Base-by-base conservation (phyloP, 2,797 vertebrate species). In the Malurus leucopterus region DNA sequence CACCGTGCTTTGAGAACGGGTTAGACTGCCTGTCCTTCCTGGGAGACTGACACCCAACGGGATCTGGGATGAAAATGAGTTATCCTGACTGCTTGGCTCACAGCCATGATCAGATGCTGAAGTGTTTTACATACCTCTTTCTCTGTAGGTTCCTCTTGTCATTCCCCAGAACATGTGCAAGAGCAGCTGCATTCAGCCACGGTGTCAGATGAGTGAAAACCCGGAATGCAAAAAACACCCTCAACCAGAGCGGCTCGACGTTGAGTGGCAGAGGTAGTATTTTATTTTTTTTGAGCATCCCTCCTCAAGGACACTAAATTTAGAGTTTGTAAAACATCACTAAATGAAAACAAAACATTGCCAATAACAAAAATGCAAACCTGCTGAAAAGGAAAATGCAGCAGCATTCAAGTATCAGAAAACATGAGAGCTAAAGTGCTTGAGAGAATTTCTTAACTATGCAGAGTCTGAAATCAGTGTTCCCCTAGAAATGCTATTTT, bases 261-360 rank as follows among this genome's bases (percentile, higher is more conserved):
- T 63, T 50, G 69, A 96, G 88, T 90, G 90, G 94, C 93, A 96
- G 96, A 96, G 95, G 95, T 96, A 96, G 96, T 93, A 86, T 90
- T 96, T 96, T 95, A 96, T 95, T 95, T 90, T 83, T 82, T 89
- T 83, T 82, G 92, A 95, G 96, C 91, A 92, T 94, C 95, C 90
- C 88, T 94, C 91, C 87, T 96, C 78, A 89, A 94, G 91, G 93
- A 94, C 75, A 88, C 94, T 88, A 73, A 82, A 89, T 64, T 82
- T 82, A 82, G 78, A 80, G 53, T 93, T 88, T 91, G 90, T 91
- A 92, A 96, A 95, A 96, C 75, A 86, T 94, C 80, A 63, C 93
- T 88, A 71, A 95, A 75, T 5, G 4, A 62, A 93, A 95, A 47
- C 54, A 53, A 92, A 93, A 93, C 58, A 68, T 38, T 0, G 30